Base-by-base conservation (phyloP, 2,888 invertebrate genomes). In the Malthinus flaveolus region DNA sequence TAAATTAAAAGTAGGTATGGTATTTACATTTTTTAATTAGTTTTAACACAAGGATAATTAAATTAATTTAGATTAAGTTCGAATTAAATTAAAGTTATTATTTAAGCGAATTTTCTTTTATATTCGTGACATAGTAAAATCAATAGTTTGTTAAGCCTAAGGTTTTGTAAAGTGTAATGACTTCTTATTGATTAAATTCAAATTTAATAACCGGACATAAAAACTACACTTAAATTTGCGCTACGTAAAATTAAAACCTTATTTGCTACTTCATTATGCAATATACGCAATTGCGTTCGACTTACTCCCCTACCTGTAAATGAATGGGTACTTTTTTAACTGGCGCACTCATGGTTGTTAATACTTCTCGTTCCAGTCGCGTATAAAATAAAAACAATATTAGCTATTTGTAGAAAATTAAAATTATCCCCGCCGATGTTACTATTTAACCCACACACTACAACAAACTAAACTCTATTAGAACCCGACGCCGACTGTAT, bases 291-390 rank as follows among this genome's bases (percentile, higher is more conserved):
- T 35, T 32, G 55, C 33, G 56, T 58, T 44, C 56, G 59, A 62
- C 54, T 60, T 56, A 56, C 60, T 53, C 35, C 49, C 59, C 86
- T 80, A 95, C 90, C 88, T 94, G 93, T 75, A 93, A 84, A 81
- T 96, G 95, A 77, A 96, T 94, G 59, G 95, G 95, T 61, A 95
- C 94, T 82, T 96, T 95, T 81, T 95, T 95, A 68, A 95, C 93
- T 66, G 93, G 93, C 67, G 92, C 91, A 71, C 85, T 83, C 88
- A 88, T 89, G 52, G 44, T 46, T 11, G 33, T 49, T 45, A 23
- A 23, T 23, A 23, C 23, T 23, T 23, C 23, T 23, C 23, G 23
- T 23, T 23, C 23, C 23, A 23, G 23, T 23, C 23, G 23, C 23
- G 23, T 23, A 5, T 23, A 23, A 23, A 23, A 23, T 23, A 23